Evolutionary conservation across 2,113 vertebrate genomes (phyloP).

Genomic region (Hydrolagus affinis): DNA sequence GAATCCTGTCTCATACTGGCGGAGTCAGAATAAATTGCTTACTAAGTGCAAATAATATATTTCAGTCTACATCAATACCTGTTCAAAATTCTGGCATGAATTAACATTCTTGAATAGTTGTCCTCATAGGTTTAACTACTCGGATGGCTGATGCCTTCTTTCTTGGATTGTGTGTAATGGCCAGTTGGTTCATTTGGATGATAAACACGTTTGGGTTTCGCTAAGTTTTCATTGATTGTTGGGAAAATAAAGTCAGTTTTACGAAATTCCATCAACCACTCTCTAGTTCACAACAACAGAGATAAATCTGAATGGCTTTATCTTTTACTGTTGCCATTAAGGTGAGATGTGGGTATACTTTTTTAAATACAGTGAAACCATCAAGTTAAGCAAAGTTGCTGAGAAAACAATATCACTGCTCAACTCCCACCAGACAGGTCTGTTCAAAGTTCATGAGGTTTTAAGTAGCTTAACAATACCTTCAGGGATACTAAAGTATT

Average conservation of each 20-base stretch:
- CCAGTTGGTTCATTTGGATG: background rate
- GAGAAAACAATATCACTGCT: constrained; percentile 1
- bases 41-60: background rate
- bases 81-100: background rate
- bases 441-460: constrained; percentile 16
- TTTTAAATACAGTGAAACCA: background rate
- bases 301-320: too few relatives aligned
- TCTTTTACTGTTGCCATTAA: background rate
- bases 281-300: too few relatives aligned
- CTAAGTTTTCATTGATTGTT: too few relatives aligned
- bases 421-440: background rate
- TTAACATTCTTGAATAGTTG: background rate
- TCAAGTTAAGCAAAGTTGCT: background rate
- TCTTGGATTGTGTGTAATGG: background rate
- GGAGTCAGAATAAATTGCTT: background rate
- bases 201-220: background rate
- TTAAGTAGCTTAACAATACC: background rate
- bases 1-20: background rate
- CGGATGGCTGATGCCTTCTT: background rate
- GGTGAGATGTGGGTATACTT: background rate
- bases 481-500: constrained; percentile 3
- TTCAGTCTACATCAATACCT: background rate
- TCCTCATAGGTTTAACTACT: background rate
- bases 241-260: too few relatives aligned
- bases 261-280: too few relatives aligned